Conservation (phyloP, 2,797 vertebrate species). For the Alca torda region DNA sequence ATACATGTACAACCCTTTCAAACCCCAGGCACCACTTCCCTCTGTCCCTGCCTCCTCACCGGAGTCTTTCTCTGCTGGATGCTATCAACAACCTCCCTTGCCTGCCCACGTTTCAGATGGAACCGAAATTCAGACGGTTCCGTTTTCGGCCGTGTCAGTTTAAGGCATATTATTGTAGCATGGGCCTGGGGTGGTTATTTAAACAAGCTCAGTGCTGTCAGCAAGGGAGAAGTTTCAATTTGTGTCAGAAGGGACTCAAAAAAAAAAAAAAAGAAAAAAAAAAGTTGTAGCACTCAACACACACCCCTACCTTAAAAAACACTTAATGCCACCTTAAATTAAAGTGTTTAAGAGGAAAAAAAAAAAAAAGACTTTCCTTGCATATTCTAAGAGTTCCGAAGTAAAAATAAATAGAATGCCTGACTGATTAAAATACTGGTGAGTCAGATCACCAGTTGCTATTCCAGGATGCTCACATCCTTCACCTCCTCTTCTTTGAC, state of each 20-base stretch:
- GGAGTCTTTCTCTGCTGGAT: background rate
- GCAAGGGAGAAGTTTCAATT: constrained; percentile 43
- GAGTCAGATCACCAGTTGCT: constrained; percentile 50
- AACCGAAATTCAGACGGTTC: constrained; percentile 38
- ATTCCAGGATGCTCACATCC: constrained; percentile 32
- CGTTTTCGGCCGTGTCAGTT: background rate
- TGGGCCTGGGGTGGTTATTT: background rate
- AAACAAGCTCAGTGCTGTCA: constrained; percentile 10
- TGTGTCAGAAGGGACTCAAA: constrained; percentile 18
- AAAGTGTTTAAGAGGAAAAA: background rate
- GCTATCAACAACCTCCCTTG: background rate
- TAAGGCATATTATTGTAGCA: background rate
- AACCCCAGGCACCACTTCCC: background rate
- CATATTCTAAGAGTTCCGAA: background rate
- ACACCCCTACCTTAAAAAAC: background rate
- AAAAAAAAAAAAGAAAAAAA: background rate
- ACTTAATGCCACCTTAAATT: background rate
- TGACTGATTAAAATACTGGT: constrained; percentile 52
- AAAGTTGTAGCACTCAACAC: background rate
- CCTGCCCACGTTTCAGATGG: background rate
- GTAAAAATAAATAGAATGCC: constrained; percentile 55
- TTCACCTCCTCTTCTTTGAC: background rate
- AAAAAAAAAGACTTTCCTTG: background rate
- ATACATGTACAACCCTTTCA: rapidly evolving
- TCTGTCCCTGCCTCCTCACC: background rate